phyloP scores from a whole-genome alignment of 2,797 vertebrate species.

The Lithobates sylvaticus region DNA sequence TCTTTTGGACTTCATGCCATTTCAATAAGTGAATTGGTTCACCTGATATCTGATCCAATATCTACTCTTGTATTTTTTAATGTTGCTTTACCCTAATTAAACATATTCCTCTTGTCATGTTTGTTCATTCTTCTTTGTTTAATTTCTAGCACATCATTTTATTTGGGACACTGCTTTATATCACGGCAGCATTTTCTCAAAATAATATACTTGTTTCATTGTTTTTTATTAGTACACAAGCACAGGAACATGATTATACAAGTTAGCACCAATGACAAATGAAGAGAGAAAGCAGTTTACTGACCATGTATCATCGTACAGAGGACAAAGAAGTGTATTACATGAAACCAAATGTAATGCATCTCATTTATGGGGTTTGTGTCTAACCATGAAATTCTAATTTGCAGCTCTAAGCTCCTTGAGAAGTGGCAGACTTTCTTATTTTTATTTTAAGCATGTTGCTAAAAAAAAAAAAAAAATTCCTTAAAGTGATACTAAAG shows the following conservation, averaged over 20 bases:
- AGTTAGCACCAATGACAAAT: conserved; percentile 10
- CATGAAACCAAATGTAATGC: conserved; percentile 28
- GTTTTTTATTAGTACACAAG: conserved; percentile 4
- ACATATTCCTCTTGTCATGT: background rate
- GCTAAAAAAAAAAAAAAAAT: too few relatives aligned
- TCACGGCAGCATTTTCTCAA: conserved; percentile 6
- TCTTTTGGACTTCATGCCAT: too few relatives aligned
- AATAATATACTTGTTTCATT: conserved; percentile 2
- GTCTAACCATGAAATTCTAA: conserved; percentile 6
- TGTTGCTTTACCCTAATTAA: background rate
- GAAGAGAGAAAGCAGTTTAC: conserved; percentile 3
- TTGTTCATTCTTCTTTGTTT: background rate
- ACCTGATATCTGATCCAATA: too few relatives aligned
- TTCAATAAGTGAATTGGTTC: too few relatives aligned
- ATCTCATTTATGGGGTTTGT: conserved; percentile 23
- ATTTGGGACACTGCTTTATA: background rate
- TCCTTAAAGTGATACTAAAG: too few relatives aligned
- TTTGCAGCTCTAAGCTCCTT: background rate
- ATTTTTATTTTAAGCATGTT: conserved; percentile 3
- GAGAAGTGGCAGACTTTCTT: background rate
- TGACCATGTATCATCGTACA: conserved; percentile 20
- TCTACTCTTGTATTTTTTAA: too few relatives aligned
- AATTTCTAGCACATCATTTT: background rate
- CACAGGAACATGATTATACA: conserved; percentile 7
- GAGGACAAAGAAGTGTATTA: conserved; percentile 9